Conservation (phyloP, 1,140 invertebrate species). For the Bombus fervidus region DNA sequence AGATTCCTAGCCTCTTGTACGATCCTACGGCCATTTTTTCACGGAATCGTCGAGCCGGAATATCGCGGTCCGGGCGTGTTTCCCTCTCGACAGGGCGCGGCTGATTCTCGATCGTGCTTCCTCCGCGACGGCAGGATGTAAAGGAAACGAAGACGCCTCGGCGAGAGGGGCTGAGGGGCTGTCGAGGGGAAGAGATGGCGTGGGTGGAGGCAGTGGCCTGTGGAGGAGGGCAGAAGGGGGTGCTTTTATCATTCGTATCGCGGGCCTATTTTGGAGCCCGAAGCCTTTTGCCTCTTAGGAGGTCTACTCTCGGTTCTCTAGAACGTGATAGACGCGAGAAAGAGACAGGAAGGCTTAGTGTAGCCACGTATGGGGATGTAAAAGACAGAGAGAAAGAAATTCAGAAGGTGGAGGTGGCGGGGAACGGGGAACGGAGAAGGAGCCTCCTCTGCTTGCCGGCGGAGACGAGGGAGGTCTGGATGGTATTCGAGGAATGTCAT, state of each 20-base stretch:
- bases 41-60: constrained; percentile 2
- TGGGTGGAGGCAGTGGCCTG: constrained; percentile 19
- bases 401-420: constrained; percentile 36
- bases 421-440: constrained; percentile 43
- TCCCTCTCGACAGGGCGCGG: constrained; percentile 56
- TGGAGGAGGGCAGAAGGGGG: constrained; percentile 15
- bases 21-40: not conserved
- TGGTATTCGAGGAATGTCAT: constrained; percentile 81
- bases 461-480: constrained; percentile 71
- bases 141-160: constrained; percentile 32
- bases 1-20: not conserved
- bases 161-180: not conserved
- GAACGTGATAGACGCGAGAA: constrained; percentile 37
- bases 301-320: constrained; percentile 38
- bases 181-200: constrained; percentile 13
- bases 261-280: constrained; percentile 62
- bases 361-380: constrained; percentile 1
- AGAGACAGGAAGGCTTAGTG: constrained; percentile 45
- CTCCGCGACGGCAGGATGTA: constrained; percentile 17
- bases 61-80: constrained; percentile 19
- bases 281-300: constrained; percentile 59
- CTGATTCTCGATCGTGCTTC: constrained; percentile 54
- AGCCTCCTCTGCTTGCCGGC: constrained; percentile 43
- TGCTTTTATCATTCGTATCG: constrained; percentile 70
- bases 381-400: constrained; percentile 36